Percentiles rank a stretch among this genome's conserved stretches.
These are phyloP conservation scores for Tinea pellionella DNA, from an alignment of 2,888 invertebrate genomes.

Conservation along the genomic window DNA sequence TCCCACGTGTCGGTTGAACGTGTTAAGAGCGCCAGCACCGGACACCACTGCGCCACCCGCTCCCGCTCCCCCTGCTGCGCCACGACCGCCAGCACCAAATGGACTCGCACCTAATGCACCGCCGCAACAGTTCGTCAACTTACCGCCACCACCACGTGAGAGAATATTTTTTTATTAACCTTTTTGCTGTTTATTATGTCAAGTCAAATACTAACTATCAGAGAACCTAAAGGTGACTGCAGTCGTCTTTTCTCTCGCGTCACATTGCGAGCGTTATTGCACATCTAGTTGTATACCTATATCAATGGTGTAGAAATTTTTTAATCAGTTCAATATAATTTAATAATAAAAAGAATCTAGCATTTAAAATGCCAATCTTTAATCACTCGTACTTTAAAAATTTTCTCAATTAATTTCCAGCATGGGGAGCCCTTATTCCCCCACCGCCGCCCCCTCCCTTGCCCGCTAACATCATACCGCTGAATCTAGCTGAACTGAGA, in stretches of 20 bases:
- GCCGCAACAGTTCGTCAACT: constrained; percentile 45
- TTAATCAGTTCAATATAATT: no score
- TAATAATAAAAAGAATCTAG: no score
- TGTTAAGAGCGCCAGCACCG: constrained; percentile 63
- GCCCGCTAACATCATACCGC: constrained; percentile 77
- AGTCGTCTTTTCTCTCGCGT: no score
- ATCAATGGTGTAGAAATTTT: no score
- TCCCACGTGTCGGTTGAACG: constrained; percentile 97
- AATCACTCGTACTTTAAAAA: no score
- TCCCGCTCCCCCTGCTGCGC: constrained; percentile 23
- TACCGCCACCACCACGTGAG: constrained; percentile 48
- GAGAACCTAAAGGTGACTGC: no score
- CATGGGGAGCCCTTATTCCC: constrained; percentile 69
- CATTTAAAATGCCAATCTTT: no score
- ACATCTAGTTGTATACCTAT: no score
- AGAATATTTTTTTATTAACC: constrained; percentile 12
- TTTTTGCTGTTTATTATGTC: no score
- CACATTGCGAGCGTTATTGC: no score
- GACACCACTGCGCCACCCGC: constrained; percentile 26
- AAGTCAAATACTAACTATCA: no score
- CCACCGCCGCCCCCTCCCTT: constrained; percentile 79
- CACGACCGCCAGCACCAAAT: constrained; percentile 23
- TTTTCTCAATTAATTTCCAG: neutral
- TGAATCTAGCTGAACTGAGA: constrained; percentile 86
- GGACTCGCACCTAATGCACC: constrained; percentile 21